phyloP scores from a whole-genome alignment of 2,888 invertebrate genomes.

The Phymatocera aterrima region DNA sequence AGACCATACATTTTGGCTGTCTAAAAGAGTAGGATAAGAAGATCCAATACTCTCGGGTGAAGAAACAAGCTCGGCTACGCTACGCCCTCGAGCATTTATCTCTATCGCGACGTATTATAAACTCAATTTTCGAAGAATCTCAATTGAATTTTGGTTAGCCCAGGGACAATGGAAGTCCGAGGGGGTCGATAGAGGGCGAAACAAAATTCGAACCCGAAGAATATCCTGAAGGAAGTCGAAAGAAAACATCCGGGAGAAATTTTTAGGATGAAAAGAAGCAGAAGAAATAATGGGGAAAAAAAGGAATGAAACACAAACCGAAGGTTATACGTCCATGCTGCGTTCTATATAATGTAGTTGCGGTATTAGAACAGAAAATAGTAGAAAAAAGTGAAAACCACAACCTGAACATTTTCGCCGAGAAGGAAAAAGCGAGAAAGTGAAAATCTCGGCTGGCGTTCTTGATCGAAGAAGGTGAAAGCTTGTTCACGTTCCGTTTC shows the following conservation, averaged over 20 bases:
- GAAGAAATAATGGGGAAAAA: background rate
- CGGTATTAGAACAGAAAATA: background rate
- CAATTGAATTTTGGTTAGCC: slow-evolving; percentile 34
- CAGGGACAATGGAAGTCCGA: slow-evolving; percentile 20
- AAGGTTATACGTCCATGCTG: too few species aligned
- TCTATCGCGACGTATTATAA: slow-evolving; percentile 29
- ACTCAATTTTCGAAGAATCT: slow-evolving; percentile 39
- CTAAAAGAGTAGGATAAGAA: background rate
- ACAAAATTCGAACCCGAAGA: slow-evolving; percentile 1
- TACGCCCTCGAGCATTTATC: slow-evolving; percentile 6
- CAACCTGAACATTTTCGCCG: background rate
- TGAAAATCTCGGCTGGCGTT: background rate
- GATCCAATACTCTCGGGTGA: background rate
- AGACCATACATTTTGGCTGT: too few species aligned
- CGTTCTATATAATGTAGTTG: too few species aligned
- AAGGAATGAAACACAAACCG: background rate
- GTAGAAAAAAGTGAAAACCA: background rate
- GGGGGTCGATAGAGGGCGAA: background rate
- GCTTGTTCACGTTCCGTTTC: background rate
- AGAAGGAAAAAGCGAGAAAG: background rate
- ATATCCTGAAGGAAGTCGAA: background rate
- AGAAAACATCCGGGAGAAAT: slow-evolving; percentile 16
- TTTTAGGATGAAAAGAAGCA: background rate
- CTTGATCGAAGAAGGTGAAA: background rate
- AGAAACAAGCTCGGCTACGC: background rate